These are phyloP conservation scores for Alsophila aescularia DNA, from an alignment of 2,888 invertebrate genomes.

Conservation along the genomic window DNA sequence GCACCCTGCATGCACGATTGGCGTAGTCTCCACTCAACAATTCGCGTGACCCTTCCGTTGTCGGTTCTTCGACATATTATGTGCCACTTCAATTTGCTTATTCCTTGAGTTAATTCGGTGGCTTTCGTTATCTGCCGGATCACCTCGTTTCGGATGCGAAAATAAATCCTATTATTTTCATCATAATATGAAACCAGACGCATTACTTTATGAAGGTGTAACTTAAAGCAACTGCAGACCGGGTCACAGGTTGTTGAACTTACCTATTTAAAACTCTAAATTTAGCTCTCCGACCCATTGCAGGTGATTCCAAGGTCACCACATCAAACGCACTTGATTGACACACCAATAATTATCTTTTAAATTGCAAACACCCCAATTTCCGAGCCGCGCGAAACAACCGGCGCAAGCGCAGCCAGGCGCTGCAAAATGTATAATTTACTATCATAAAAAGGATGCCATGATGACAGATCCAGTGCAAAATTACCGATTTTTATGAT, in stretches of 20 bases:
- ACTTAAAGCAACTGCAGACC: background rate
- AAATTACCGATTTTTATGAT: constrained; percentile 53
- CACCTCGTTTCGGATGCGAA: no score
- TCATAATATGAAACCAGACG: no score
- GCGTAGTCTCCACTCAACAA: no score
- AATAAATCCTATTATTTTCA: no score
- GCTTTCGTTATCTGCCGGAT: no score
- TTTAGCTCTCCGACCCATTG: background rate
- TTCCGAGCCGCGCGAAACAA: constrained; percentile 16
- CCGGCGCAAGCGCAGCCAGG: constrained; percentile 27
- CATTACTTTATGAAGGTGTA: no score
- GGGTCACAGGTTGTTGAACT: constrained; percentile 2
- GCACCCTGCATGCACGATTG: no score
- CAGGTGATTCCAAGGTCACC: constrained; percentile 22
- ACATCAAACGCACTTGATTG: constrained; percentile 26
- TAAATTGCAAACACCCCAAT: constrained; percentile 29
- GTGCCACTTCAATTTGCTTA: no score
- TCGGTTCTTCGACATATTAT: no score
- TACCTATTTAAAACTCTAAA: background rate
- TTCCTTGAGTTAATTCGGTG: no score
- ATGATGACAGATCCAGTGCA: constrained; percentile 55
- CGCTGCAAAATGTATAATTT: constrained; percentile 53
- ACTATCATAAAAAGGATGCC: constrained; percentile 54
- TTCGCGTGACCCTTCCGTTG: no score
- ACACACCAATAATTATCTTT: constrained; percentile 33